These are phyloP conservation scores for Olivierus martensii DNA, from an alignment of 1,140 invertebrate genomes.

Conservation along the genomic window DNA sequence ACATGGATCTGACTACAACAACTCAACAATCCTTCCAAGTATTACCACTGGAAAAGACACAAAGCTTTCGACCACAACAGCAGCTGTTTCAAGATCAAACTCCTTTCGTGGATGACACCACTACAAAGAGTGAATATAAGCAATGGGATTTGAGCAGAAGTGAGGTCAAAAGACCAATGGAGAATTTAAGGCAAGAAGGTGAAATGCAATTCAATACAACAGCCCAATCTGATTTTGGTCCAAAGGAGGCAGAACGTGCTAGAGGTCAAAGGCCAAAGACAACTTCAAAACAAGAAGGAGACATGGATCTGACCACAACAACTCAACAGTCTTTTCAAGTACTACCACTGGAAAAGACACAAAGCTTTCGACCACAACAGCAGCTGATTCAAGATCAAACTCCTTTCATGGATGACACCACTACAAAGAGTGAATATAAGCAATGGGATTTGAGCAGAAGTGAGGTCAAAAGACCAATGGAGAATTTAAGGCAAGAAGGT, in stretches of 20 bases:
- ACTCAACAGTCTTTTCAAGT: neutral
- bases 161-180: constrained; percentile 19
- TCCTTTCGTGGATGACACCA: constrained; percentile 29
- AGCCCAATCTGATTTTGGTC: constrained; percentile 5
- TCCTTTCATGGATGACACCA: constrained; percentile 9
- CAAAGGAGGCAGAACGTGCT: neutral
- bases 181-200: constrained; percentile 27
- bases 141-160: constrained; percentile 26
- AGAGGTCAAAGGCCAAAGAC: neutral
- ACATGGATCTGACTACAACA: constrained; percentile 30
- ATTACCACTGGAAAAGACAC: neutral
- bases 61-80: neutral
- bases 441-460: constrained; percentile 25
- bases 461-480: constrained; percentile 8
- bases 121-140: constrained; percentile 28
- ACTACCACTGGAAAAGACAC: neutral
- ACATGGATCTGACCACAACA: neutral
- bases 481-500: constrained; percentile 12
- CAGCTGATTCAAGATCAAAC: neutral
- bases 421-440: constrained; percentile 28
- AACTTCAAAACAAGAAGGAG: neutral
- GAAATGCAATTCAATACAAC: constrained; percentile 32
- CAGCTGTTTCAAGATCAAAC: neutral
- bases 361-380: neutral
- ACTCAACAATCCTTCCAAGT: constrained; percentile 22